Evolutionary conservation across 2,797 vertebrate genomes (phyloP).

Genomic region (Cryptoblepharus egeriae): DNA sequence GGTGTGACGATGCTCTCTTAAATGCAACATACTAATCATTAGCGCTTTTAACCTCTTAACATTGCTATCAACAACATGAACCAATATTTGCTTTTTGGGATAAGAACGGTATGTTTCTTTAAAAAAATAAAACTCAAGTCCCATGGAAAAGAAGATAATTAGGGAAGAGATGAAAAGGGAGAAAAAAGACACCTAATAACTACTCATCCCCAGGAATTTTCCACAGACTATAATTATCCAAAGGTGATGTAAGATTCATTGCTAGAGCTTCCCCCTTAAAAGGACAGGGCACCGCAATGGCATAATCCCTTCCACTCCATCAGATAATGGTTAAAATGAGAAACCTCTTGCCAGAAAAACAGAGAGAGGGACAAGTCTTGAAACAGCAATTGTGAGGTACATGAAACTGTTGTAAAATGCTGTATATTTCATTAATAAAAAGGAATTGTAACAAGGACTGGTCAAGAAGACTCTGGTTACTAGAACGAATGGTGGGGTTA

Average conservation of each 20-base stretch:
- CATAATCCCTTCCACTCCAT: constrained; percentile 41
- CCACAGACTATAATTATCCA: constrained; percentile 48
- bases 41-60: constrained; percentile 7
- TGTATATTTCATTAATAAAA: not conserved
- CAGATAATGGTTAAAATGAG: constrained; percentile 30
- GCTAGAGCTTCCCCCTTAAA: constrained; percentile 21
- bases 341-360: constrained; percentile 3
- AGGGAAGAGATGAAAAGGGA: constrained; percentile 63
- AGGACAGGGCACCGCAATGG: constrained; percentile 35
- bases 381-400: constrained; percentile 49
- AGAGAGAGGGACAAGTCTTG: constrained; percentile 36
- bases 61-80: constrained; percentile 48
- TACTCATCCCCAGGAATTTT: constrained; percentile 50
- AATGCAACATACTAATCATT: constrained; percentile 44
- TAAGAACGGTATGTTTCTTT: constrained; percentile 56
- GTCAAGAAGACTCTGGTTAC: no score
- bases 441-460: no score
- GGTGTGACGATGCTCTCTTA: not conserved
- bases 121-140: constrained; percentile 54
- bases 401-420: constrained; percentile 30
- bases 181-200: constrained; percentile 58
- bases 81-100: constrained; percentile 51
- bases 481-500: no score
- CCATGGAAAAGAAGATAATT: constrained; percentile 60
- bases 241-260: constrained; percentile 52